Base-by-base conservation (phyloP, 2,888 invertebrate species). In the Epiblema foenella region DNA sequence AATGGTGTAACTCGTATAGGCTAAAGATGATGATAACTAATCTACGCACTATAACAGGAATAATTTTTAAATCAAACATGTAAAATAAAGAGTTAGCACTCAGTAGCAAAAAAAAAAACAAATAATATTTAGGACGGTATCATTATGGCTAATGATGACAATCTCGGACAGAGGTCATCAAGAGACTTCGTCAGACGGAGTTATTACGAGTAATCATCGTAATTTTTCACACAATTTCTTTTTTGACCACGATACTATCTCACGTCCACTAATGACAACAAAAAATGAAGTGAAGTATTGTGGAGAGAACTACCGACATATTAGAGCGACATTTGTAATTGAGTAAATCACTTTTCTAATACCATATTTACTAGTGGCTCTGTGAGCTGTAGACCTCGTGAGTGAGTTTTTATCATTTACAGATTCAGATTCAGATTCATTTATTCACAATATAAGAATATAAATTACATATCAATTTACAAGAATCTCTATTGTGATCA, bases 211-310 rank as follows among this genome's bases (percentile, higher is more conserved):
- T 91, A 93, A 93, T 92, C 92, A 91, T 91, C 87, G 90, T 91
- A 91, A 93, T 93, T 93, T 93, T 93, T 93, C 92, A 93, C 93
- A 91, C 92, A 91, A 90, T 93, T 90, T 90, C 87, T 90, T 93
- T 90, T 89, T 90, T 87, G 84, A 82, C 82, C 82, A 81, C 85
- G 84, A 82, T 86, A 87, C 85, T 84, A 86, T 88, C 89, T 86
- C 86, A 86, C 87, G 88, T 89, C 90, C 85, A 85, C 89, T 93
- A 93, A 93, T 93, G 91, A 91, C 84, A 87, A 89, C 89, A 92
- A 92, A 91, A 93, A 93, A 91, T 85, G 78, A 81, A 84, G 83
- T 81, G 81, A 81, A 82, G 80, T 79, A 75, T 77, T 75, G 66
- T 60, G 46, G 60, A 62, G 56, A 11, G n/a, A 51, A 58, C 15